Conservation (phyloP, 2,797 vertebrate species). For the Hippocampus kuda region DNA sequence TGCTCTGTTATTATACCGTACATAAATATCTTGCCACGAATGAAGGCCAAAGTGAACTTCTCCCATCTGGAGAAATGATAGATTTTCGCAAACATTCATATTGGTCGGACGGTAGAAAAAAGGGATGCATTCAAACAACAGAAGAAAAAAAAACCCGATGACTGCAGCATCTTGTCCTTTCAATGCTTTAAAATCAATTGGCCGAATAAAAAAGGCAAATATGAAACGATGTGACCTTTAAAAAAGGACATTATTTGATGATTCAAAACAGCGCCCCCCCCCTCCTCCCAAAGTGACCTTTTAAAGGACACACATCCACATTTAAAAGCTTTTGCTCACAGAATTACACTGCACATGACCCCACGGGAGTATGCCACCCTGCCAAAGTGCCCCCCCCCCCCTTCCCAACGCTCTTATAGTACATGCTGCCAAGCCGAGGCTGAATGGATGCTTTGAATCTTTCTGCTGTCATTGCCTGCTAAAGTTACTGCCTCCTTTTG, state of each 20-base stretch:
- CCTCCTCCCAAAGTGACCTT: neutral
- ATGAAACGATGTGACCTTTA: neutral
- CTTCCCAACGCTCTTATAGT: slow-evolving; percentile 31
- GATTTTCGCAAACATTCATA: no score
- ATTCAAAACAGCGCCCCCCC: neutral
- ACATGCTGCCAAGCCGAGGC: slow-evolving; percentile 51
- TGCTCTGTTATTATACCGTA: no score
- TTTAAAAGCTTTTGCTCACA: neutral
- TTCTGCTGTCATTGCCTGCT: slow-evolving; percentile 68
- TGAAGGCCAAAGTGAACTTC: no score
- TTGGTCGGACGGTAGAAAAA: no score
- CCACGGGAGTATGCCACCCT: slow-evolving; percentile 12
- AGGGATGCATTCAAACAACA: neutral
- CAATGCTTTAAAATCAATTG: neutral
- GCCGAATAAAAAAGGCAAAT: neutral
- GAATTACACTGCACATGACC: neutral
- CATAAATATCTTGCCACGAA: no score
- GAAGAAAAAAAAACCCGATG: neutral
- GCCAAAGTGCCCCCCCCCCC: slow-evolving; percentile 23
- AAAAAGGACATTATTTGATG: neutral
- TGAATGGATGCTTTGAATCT: slow-evolving; percentile 55
- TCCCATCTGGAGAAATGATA: no score
- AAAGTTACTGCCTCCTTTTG: slow-evolving; percentile 65
- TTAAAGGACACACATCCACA: neutral
- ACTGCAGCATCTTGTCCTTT: neutral